These are phyloP conservation scores for Drosophila auraria DNA, from an alignment of 1,140 invertebrate species.

Conservation along the genomic window DNA sequence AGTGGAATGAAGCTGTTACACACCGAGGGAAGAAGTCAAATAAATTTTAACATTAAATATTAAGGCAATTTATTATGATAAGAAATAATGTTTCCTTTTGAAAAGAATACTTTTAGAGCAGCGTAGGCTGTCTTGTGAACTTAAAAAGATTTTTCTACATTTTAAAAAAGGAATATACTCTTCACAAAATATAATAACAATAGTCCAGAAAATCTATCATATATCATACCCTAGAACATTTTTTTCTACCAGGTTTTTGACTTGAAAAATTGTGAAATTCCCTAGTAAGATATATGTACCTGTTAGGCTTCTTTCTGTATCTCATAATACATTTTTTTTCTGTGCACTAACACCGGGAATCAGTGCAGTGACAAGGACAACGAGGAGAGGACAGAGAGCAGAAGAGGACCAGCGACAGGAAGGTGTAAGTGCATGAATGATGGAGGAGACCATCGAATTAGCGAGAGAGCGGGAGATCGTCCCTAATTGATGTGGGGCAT, in stretches of 20 bases:
- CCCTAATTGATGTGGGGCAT: conserved; percentile 43
- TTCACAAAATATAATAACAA: too few relatives aligned
- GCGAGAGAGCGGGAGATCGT: conserved; percentile 40
- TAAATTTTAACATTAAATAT: background rate
- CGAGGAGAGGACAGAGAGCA: too few relatives aligned
- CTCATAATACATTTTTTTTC: background rate
- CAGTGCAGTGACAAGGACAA: conserved; percentile 9
- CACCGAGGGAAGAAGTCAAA: background rate
- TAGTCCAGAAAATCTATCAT: background rate
- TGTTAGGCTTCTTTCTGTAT: background rate
- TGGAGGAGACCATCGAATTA: conserved; percentile 47
- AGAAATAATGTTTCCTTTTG: too few relatives aligned
- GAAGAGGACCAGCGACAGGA: background rate
- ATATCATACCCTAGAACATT: too few relatives aligned
- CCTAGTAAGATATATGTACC: too few relatives aligned
- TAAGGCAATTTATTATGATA: background rate
- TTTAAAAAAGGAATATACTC: background rate
- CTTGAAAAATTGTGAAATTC: too few relatives aligned
- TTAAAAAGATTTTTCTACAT: background rate
- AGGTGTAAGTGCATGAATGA: conserved; percentile 47
- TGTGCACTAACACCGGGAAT: conserved; percentile 5
- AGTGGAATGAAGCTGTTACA: conserved; percentile 51
- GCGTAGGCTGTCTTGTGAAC: background rate
- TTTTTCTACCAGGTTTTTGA: too few relatives aligned
- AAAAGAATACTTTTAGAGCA: too few relatives aligned